These are phyloP conservation scores for Channa maculata DNA, from an alignment of 2,113 vertebrate genomes.

Conservation along the genomic window DNA sequence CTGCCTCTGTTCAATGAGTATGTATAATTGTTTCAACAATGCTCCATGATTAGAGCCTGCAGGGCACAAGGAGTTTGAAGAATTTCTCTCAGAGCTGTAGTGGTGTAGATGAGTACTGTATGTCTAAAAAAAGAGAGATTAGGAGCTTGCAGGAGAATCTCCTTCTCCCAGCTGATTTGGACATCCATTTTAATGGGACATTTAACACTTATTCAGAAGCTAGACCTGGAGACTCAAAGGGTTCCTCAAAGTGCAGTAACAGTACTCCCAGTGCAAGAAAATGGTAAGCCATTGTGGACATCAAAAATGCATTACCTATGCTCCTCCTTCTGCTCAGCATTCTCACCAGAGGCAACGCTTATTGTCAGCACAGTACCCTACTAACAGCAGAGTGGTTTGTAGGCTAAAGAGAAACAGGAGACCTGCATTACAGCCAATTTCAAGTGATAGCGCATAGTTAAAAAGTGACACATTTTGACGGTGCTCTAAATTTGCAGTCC, in stretches of 20 bases:
- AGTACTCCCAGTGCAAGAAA: constrained; percentile 55
- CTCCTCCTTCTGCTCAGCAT: constrained; percentile 68
- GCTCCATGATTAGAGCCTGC: neutral
- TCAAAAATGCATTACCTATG: constrained; percentile 78
- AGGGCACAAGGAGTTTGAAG: constrained; percentile 51
- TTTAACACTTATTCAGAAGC: constrained; percentile 69
- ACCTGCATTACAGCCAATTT: neutral
- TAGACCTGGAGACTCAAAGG: constrained; percentile 44
- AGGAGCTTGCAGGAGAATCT: constrained; percentile 55
- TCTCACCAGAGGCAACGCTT: constrained; percentile 53
- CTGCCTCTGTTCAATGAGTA: constrained; percentile 5
- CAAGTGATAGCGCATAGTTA: constrained; percentile 4
- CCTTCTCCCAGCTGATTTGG: constrained; percentile 72
- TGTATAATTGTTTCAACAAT: constrained; percentile 1
- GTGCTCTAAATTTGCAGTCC: neutral
- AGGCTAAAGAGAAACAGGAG: constrained; percentile 41
- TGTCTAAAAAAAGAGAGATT: constrained; percentile 66
- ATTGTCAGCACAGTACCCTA: constrained; percentile 51
- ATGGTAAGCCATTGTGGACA: constrained; percentile 60
- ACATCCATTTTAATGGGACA: constrained; percentile 80
- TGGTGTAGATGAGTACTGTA: constrained; percentile 53
- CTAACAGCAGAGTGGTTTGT: constrained; percentile 60
- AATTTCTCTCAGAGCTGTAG: constrained; percentile 50
- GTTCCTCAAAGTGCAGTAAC: constrained; percentile 43
- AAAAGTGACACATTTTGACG: neutral